Percentiles rank a stretch among this genome's conserved stretches.
Conservation (phyloP, 2,113 vertebrate species). For the Lagenorhynchus albirostris region DNA sequence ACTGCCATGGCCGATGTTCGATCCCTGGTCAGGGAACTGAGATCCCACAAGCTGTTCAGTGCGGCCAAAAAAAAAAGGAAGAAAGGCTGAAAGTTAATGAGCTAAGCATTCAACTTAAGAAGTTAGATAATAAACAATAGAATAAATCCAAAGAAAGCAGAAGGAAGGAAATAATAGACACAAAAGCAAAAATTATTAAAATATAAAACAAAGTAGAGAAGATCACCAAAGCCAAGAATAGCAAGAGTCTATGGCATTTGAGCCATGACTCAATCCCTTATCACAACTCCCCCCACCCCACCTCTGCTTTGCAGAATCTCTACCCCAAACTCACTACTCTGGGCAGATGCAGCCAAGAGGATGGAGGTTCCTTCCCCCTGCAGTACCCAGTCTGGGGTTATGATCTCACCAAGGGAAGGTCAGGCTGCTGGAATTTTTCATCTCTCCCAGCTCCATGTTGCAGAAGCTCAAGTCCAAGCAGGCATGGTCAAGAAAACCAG, state of each 20-base stretch:
- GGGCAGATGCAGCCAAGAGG: not conserved
- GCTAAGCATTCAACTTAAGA: not conserved
- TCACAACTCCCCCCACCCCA: not conserved
- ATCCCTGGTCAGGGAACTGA: not conserved
- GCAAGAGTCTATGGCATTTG: not conserved
- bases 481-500: not conserved
- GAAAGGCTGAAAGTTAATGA: not conserved
- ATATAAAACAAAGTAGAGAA: not conserved
- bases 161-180: not conserved
- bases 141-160: not conserved
- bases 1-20: not conserved
- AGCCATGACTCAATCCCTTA: not conserved
- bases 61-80: not conserved
- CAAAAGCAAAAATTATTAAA: not conserved
- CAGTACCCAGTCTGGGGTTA: not conserved
- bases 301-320: not conserved
- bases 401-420: not conserved
- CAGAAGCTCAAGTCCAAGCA: not conserved
- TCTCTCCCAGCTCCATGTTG: not conserved
- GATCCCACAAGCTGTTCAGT: not conserved
- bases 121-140: not conserved
- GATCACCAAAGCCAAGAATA: not conserved
- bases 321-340: not conserved
- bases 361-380: not conserved
- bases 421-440: not conserved